Percentiles rank a stretch among this genome's conserved stretches.
Conservation (phyloP, 1,140 invertebrate genomes). For the Drosophila kepulauana region DNA sequence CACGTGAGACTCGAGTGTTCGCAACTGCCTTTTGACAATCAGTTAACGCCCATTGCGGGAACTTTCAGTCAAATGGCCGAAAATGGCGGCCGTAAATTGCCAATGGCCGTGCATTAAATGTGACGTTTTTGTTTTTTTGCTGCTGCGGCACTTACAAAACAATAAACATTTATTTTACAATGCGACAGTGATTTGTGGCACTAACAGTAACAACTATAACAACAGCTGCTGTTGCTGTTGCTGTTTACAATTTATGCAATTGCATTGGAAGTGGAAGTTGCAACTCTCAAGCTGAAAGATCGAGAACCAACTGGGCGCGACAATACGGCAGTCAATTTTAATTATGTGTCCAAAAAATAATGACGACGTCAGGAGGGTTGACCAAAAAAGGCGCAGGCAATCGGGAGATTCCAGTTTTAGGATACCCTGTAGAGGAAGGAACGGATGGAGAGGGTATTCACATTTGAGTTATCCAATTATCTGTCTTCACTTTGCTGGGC, state of each 20-base stretch:
- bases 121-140: conserved; percentile 20
- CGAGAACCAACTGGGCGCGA: conserved; percentile 68
- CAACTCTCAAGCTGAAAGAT: background rate
- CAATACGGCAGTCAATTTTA: conserved; percentile 80
- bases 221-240: conserved; percentile 52
- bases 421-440: conserved; percentile 3
- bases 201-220: conserved; percentile 54
- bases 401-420: conserved; percentile 27
- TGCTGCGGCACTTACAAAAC: conserved; percentile 77
- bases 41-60: conserved; percentile 72
- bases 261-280: conserved; percentile 32
- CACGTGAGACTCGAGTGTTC: background rate
- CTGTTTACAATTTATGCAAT: conserved; percentile 73
- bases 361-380: conserved; percentile 69
- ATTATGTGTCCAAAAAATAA: conserved; percentile 79
- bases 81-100: conserved; percentile 78
- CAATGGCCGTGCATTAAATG: conserved; percentile 68
- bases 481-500: background rate
- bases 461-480: background rate
- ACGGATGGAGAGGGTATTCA: too few species aligned
- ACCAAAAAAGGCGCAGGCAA: conserved; percentile 68
- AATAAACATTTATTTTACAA: conserved; percentile 82
- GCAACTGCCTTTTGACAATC: conserved; percentile 46
- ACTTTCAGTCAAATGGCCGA: conserved; percentile 76
- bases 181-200: conserved; percentile 78